Evolutionary conservation across 2,113 vertebrate genomes (phyloP).

Genomic region (Etheostoma spectabile): DNA sequence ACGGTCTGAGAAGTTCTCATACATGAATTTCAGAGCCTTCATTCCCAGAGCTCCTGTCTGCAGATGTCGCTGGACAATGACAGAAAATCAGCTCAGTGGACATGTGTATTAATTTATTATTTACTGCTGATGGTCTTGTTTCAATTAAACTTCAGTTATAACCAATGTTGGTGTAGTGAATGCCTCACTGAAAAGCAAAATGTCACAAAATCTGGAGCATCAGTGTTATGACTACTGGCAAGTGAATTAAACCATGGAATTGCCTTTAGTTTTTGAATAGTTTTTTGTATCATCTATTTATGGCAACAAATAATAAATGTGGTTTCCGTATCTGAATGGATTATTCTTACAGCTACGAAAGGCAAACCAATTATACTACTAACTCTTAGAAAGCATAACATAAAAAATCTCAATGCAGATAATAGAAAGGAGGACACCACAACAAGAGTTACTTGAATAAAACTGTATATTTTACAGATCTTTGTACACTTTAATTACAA

Average conservation of each 20-base stretch:
- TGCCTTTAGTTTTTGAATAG: background rate
- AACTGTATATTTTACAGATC: slow-evolving; percentile 98
- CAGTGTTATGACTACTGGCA: background rate
- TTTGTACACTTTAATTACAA: slow-evolving; percentile 99
- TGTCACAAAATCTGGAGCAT: background rate
- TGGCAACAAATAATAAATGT: slow-evolving; percentile 8
- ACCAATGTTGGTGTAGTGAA: background rate
- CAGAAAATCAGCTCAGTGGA: slow-evolving; percentile 11
- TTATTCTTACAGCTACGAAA: slow-evolving; percentile 1
- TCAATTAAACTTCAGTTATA: background rate
- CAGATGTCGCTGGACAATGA: background rate
- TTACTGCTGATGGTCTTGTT: background rate
- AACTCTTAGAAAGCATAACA: background rate
- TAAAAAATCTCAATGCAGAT: background rate
- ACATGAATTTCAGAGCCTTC: background rate
- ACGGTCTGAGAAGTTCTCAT: background rate
- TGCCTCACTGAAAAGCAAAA: background rate
- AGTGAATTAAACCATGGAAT: background rate
- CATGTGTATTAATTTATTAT: slow-evolving; percentile 10
- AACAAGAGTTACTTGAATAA: slow-evolving; percentile 88
- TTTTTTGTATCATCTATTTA: background rate
- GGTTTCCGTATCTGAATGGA: background rate
- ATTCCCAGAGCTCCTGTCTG: slow-evolving; percentile 1
- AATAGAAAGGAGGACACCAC: slow-evolving; percentile 63
- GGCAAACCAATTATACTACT: background rate